Conservation (phyloP, 2,113 vertebrate genomes). For the Cygnus atratus region DNA sequence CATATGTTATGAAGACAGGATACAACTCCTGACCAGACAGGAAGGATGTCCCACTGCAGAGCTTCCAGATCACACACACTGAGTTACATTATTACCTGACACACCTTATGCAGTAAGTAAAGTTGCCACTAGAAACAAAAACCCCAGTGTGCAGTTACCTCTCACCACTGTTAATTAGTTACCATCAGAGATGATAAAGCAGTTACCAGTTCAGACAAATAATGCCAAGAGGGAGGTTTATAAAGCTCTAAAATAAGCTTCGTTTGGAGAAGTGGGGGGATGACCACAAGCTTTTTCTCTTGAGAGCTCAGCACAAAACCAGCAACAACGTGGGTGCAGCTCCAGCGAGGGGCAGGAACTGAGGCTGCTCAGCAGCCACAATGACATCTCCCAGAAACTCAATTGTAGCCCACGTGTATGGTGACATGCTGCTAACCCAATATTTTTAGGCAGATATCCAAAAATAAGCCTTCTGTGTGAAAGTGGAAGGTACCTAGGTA, state of each 20-base stretch:
- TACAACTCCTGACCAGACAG: neutral
- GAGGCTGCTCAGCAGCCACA: neutral
- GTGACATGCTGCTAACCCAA: neutral
- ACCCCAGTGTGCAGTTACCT: neutral
- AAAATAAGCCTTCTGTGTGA: neutral
- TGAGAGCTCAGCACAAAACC: neutral
- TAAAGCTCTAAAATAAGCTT: neutral
- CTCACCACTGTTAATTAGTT: neutral
- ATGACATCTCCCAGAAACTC: neutral
- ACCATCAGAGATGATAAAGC: neutral
- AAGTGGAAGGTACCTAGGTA: neutral
- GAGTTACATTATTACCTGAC: neutral
- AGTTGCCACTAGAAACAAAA: neutral
- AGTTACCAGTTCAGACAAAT: neutral
- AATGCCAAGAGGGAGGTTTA: neutral
- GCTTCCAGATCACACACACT: neutral
- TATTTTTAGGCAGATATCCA: neutral
- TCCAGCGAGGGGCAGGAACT: fast-evolving
- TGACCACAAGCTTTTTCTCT: neutral
- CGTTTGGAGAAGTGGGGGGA: neutral
- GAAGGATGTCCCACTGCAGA: neutral
- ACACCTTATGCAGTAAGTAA: neutral
- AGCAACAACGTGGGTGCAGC: neutral
- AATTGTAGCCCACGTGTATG: fast-evolving
- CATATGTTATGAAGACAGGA: neutral